Conservation (phyloP, 2,797 vertebrate species). For the Parauchenoglanis ngamensis region DNA sequence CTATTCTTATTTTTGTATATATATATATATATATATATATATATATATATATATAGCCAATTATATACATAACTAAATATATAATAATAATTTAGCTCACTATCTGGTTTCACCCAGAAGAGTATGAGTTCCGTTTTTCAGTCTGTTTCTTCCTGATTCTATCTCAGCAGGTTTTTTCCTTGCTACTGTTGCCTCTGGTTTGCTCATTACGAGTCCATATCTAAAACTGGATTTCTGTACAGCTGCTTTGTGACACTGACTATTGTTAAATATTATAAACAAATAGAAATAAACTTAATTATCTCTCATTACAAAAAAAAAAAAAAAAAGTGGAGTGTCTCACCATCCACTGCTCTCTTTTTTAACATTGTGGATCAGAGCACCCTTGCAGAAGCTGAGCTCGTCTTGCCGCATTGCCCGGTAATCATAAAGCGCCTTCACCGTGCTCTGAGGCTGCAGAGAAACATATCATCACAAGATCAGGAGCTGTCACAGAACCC, state of each 20-base stretch:
- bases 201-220: not conserved
- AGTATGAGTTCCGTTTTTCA: not conserved
- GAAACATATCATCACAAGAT: conserved; percentile 45
- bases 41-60: too few relatives aligned
- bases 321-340: conserved; percentile 57
- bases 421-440: conserved; percentile 89
- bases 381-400: conserved; percentile 86
- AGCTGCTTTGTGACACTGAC: not conserved
- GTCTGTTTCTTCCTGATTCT: conserved; percentile 1
- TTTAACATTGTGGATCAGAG: conserved; percentile 90
- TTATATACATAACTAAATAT: too few relatives aligned
- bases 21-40: too few relatives aligned
- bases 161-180: not conserved
- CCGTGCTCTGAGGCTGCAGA: conserved; percentile 83
- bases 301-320: not conserved
- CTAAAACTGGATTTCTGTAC: not conserved
- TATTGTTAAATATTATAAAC: not conserved
- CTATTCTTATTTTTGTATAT: too few relatives aligned
- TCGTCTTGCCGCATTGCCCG: conserved; percentile 83
- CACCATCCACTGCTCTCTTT: conserved; percentile 87
- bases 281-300: not conserved
- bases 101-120: not conserved
- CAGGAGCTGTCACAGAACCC: not conserved
- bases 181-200: not conserved
- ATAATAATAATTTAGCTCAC: not conserved